These are phyloP conservation scores for Rhodinocichla rosea DNA, from an alignment of 2,113 vertebrate genomes.

Conservation along the genomic window DNA sequence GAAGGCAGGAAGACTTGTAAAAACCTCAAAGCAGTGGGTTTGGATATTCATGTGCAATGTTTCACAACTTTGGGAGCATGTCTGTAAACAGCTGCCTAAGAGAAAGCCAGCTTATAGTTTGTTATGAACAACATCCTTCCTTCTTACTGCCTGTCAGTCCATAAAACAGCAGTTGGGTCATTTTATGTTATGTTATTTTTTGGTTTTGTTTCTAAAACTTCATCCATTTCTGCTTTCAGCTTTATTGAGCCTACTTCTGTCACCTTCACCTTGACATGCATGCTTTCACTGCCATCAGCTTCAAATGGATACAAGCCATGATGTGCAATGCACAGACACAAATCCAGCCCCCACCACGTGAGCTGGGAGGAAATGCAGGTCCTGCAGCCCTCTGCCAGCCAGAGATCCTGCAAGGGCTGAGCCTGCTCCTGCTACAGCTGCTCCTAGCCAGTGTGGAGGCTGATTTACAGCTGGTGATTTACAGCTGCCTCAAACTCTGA, in stretches of 20 bases:
- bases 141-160: neutral
- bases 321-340: neutral
- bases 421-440: neutral
- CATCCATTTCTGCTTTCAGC: neutral
- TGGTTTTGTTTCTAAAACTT: neutral
- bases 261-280: neutral
- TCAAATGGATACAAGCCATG: neutral
- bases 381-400: neutral
- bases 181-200: neutral
- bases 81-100: neutral
- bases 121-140: neutral
- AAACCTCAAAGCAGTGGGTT: neutral
- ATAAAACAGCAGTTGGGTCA: neutral
- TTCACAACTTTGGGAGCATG: neutral
- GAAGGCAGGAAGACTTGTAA: neutral
- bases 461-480: neutral
- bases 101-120: neutral
- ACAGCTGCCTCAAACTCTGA: neutral
- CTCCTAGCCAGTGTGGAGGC: neutral
- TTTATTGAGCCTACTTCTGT: neutral
- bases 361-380: neutral
- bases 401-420: neutral
- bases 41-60: neutral
- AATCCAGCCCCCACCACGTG: fast-evolving
- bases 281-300: neutral